Conservation (phyloP, 2,888 invertebrate species). For the Drosophila lacicola region DNA sequence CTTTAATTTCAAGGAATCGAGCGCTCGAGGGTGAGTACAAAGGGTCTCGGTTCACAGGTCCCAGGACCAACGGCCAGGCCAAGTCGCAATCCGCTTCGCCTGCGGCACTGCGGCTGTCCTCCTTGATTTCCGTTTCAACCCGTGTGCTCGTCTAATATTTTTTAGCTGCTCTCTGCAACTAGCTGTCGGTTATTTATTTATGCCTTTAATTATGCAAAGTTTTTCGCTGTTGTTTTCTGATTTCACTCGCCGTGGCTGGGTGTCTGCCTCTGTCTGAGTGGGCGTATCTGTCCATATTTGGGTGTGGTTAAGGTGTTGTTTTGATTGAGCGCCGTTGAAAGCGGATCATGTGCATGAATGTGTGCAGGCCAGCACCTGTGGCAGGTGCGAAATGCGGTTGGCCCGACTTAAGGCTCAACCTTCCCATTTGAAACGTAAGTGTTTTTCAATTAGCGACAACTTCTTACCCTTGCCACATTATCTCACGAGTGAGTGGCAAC, state of each 20-base stretch:
- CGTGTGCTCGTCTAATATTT: constrained; percentile 29
- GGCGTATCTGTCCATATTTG: constrained; percentile 5
- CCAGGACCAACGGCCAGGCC: constrained; percentile 33
- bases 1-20: constrained; percentile 94
- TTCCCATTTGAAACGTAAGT: constrained; percentile 59
- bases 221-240: constrained; percentile 55
- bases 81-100: constrained; percentile 59
- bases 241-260: constrained; percentile 8
- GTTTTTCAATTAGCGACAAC: constrained; percentile 69
- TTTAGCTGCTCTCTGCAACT: neutral
- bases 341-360: constrained; percentile 24
- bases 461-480: constrained; percentile 28
- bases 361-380: constrained; percentile 4
- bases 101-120: constrained; percentile 39
- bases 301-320: constrained; percentile 34
- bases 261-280: neutral
- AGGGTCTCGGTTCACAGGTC: constrained; percentile 18
- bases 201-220: constrained; percentile 71
- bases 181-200: constrained; percentile 54
- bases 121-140: constrained; percentile 27
- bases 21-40: constrained; percentile 92
- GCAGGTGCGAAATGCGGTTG: constrained; percentile 49
- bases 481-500: constrained; percentile 1
- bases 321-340: constrained; percentile 63
- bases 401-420: constrained; percentile 45